Conservation (phyloP, 2,888 invertebrate genomes). For the Urechis unicinctus region DNA sequence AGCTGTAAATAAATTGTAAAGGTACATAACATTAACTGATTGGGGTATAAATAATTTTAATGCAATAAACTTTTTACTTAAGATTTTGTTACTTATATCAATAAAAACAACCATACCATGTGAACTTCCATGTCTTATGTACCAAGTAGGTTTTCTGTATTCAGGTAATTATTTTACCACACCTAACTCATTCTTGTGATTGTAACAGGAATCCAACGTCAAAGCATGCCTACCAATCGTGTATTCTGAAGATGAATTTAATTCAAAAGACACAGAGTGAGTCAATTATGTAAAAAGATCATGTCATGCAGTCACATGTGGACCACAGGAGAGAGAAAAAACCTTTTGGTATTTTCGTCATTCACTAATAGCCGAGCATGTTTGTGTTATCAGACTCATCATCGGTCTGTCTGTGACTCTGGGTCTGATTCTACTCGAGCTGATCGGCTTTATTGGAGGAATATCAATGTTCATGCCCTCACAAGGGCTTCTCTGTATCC, state of each 20-base stretch:
- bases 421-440: slow-evolving; percentile 61
- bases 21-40: too few relatives aligned
- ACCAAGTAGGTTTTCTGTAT: too few relatives aligned
- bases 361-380: neutral
- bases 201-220: slow-evolving; percentile 51
- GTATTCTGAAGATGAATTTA: slow-evolving; percentile 49
- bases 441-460: slow-evolving; percentile 65
- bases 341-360: too few relatives aligned
- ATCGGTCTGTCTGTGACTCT: slow-evolving; percentile 58
- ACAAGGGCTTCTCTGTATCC: slow-evolving; percentile 68
- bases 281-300: slow-evolving; percentile 11
- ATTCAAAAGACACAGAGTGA: slow-evolving; percentile 50
- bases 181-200: neutral
- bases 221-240: slow-evolving; percentile 51
- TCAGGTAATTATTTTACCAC: neutral
- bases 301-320: too few relatives aligned
- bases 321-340: too few relatives aligned
- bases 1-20: too few relatives aligned
- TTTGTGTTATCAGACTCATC: slow-evolving; percentile 59
- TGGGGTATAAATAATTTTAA: too few relatives aligned
- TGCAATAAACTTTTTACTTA: too few relatives aligned
- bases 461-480: slow-evolving; percentile 67
- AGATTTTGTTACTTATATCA: too few relatives aligned
- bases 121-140: too few relatives aligned
- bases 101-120: too few relatives aligned